Evolutionary conservation across 2,797 vertebrate genomes (phyloP).

Genomic region (Babyrousa celebensis): DNA sequence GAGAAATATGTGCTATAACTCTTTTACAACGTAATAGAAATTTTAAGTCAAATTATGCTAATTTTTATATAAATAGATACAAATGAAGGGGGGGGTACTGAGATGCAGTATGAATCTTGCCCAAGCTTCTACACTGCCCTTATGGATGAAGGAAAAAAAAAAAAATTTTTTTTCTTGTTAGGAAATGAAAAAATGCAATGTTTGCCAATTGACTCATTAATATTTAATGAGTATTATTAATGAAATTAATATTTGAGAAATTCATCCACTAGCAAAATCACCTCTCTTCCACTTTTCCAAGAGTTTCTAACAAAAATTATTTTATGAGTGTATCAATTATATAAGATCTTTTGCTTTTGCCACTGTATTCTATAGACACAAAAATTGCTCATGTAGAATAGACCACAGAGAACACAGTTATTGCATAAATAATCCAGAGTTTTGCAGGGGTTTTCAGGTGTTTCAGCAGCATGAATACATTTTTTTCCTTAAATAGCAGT

Average conservation of each 20-base stretch:
- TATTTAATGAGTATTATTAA: background rate
- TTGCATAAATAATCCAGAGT: constrained; percentile 52
- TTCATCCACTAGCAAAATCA: constrained; percentile 46
- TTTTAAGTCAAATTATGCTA: constrained; percentile 80
- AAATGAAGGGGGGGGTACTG: constrained; percentile 75
- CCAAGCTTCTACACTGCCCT: constrained; percentile 69
- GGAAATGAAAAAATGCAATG: constrained; percentile 28
- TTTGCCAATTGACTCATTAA: constrained; percentile 64
- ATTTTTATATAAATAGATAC: constrained; percentile 84
- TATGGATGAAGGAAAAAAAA: constrained; percentile 70
- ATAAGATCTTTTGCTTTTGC: background rate
- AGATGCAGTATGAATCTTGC: constrained; percentile 74
- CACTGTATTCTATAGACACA: background rate
- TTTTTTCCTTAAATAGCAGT: constrained; percentile 60
- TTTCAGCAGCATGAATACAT: constrained; percentile 1
- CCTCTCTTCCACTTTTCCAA: background rate
- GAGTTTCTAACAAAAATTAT: constrained; percentile 43
- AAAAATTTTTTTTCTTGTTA: constrained; percentile 23
- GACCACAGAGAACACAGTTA: background rate
- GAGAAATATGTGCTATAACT: constrained; percentile 80
- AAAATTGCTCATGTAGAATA: constrained; percentile 83
- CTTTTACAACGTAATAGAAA: constrained; percentile 80
- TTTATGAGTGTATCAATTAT: background rate
- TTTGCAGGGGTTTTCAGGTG: constrained; percentile 42
- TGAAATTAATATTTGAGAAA: constrained; percentile 10